Base-by-base conservation (phyloP, 2,888 invertebrate species). In the Autographa gamma region DNA sequence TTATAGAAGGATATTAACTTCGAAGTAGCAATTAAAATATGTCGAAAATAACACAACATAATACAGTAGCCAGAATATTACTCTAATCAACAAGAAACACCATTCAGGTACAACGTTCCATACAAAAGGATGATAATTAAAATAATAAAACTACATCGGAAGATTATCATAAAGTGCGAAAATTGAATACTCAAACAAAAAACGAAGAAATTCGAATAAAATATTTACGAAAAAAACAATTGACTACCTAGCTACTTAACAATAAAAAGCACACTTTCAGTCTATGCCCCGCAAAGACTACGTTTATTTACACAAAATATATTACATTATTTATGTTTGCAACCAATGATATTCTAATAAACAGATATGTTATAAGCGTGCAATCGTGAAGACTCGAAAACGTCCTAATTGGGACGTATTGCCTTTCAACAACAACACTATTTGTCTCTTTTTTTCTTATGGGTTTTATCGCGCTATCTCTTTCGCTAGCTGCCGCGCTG, bases 271-370 rank as follows among this genome's bases (percentile, higher is more conserved):
- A 83, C 84, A 69, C 76, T 71, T 78, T 83, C 83, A 79, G 87
- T 84, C 87, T 81, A 83, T 85, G 86, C 86, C 76, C 83, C 66
- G 87, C 85, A 87, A 80, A 85, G 82, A 87, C 85, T 75, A 80
- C 73, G 58, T 77, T 74, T 79, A 77, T 75, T 81, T 73, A 81
- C 81, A 79, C 74, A 75, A 73, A 60, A 74, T 79, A 79, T 74
- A 74, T 66, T 81, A 81, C 61, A 72, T 32, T 48, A 16, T 71
- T 63, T 66, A 38, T n/a, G 63, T 60, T 63, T 65, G 58, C 59
- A n/a, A n/a, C n/a, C n/a, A n/a, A n/a, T n/a, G n/a, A n/a, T n/a
- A n/a, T n/a, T n/a, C n/a, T n/a, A n/a, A n/a, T n/a, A n/a, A n/a
- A n/a, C n/a, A n/a, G n/a, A n/a, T n/a, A n/a, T n/a, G n/a, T n/a